A percentile compares a stretch with the other conserved stretches of the same genome.
These are phyloP conservation scores for Meteorus colon DNA, from an alignment of 2,888 invertebrate species.

Conservation along the genomic window DNA sequence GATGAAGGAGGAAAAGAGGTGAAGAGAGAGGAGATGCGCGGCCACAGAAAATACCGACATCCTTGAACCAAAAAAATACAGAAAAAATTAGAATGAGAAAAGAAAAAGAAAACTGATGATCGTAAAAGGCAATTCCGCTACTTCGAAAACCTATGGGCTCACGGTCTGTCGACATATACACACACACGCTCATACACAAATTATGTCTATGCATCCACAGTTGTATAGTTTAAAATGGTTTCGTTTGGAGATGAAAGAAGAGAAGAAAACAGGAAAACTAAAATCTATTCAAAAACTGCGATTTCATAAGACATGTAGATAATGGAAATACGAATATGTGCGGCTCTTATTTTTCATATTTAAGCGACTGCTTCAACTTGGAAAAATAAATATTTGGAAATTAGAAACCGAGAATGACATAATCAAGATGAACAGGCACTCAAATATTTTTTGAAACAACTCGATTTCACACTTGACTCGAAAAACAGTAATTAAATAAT, in stretches of 20 bases:
- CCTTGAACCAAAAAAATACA: constrained; percentile 7
- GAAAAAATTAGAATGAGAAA: neutral
- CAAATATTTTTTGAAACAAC: too few relatives aligned
- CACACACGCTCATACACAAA: constrained; percentile 26
- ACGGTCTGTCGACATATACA: neutral
- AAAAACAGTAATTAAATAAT: too few relatives aligned
- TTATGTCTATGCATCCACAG: constrained; percentile 13
- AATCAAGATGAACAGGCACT: too few relatives aligned
- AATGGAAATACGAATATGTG: neutral
- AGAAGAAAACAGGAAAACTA: neutral
- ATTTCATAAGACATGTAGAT: constrained; percentile 9
- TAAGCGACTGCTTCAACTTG: too few relatives aligned
- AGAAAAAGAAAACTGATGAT: neutral
- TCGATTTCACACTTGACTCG: too few relatives aligned
- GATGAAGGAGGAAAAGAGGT: neutral
- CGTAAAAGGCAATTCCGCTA: constrained; percentile 9
- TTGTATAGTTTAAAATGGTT: constrained; percentile 29
- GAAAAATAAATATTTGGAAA: too few relatives aligned
- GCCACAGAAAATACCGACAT: neutral
- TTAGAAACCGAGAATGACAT: too few relatives aligned
- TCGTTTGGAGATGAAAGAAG: neutral
- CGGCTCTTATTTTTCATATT: too few relatives aligned
- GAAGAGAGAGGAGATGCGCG: neutral
- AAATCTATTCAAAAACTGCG: neutral
- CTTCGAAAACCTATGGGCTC: constrained; percentile 18